Base-by-base conservation (phyloP, 2,113 vertebrate species). In the Todiramphus saurophagus region DNA sequence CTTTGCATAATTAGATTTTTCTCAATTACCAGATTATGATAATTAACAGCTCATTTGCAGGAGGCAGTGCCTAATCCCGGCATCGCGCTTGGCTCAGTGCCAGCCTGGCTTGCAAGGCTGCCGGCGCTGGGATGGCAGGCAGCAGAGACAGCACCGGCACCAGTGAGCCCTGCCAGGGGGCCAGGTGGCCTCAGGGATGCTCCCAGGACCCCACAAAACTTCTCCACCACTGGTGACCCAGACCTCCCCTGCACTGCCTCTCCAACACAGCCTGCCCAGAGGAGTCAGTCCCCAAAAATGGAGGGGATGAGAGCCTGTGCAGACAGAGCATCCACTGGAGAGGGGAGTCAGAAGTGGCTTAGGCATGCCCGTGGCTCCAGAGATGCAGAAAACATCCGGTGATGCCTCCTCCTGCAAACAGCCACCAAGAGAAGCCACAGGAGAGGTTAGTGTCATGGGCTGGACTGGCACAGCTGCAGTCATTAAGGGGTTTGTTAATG, bases 21-120 rank as follows among this genome's bases (percentile, higher is more conserved):
- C 98, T 98, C 98, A 98, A 98, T 98, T 98, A 98, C 98, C 98
- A 98, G 98, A 98, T 98, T 98, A 98, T 97, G 97, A 98, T 98
- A 98, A 98, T 98, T 98, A 98, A 98, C 97, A 97, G 97, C 98
- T 98, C 97, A 97, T 98, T 98, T 98, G 97, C 58, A 96, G 98
- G 95, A 98, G 94, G 94, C 93, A 96, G 93, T 93, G 74, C 94
- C 96, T 97, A 97, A 97, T 97, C 97, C 97, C 69, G 1, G 96
- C 95, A 96, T 96, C 85, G 14, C 0, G 4, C 86, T 81, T 97
- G 97, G 96, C 96, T 78, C 2, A 0, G 13, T 3, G 85, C 97
- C 97, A 97, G 86, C 83, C 74, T 68, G 73, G 46, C 62, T 87
- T 12, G 3, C 9, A 1, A 43, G 39, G 43, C 87, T 70, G 82